Base-by-base conservation (phyloP, 2,113 vertebrate genomes). In the Chamaea fasciata region DNA sequence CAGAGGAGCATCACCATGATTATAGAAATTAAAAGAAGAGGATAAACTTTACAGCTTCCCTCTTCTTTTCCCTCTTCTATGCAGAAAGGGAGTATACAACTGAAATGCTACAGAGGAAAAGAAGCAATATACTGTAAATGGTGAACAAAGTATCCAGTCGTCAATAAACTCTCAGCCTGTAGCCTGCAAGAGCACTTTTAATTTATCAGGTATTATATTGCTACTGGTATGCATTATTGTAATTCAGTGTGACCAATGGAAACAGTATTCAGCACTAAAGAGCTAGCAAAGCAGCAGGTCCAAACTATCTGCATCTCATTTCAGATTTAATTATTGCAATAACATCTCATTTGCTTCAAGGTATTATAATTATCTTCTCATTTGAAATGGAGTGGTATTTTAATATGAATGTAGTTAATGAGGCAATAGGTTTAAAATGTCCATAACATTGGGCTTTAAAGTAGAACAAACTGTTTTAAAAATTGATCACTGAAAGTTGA, bases 271-370 rank as follows among this genome's bases (percentile, higher is more conserved):
- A 60, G 87, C 90, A 92, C 92, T 96, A 96, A 96, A 90, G 79
- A 94, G 93, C 75, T 73, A 87, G 95, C 92, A 96, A 89, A 94
- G 90, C 94, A 94, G 96, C 91, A 95, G 94, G 89, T 93, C 93
- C 91, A 96, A 97, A 97, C 94, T 97, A 95, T 94, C 94, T 93
- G 95, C 91, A 96, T 97, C 93, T 96, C 96, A 98, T 97, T 97
- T 95, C 96, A 86, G 95, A 96, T 97, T 97, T 98, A 98, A 98
- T 98, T 97, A 97, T 96, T 98, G 94, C 92, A 98, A 97, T 97
- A 98, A 97, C 94, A 98, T 96, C 94, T 96, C 94, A 98, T 98
- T 98, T 98, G 81, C 96, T 98, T 96, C 95, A 96, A 97, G 97
- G 97, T 97, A 97, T 97, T 97, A 96, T 91, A 97, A 98, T 98